Conservation (phyloP, 2,797 vertebrate species). For the Nannoperca obscura region DNA sequence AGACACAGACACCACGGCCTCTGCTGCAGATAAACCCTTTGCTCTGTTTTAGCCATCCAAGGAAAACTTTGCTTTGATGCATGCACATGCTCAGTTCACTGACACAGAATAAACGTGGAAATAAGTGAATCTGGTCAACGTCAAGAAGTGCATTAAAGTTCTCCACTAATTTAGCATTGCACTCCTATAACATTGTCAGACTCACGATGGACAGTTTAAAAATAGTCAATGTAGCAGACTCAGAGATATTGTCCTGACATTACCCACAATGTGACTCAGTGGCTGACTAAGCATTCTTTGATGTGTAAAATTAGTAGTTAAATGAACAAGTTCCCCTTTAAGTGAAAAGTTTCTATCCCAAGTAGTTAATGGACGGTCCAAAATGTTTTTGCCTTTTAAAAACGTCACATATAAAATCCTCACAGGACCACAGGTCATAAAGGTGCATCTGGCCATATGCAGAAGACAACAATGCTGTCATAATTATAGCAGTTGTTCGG, state of each 20-base stretch:
- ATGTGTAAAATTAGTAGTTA: too few relatives aligned
- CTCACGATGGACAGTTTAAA: background rate
- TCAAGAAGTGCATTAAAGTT: background rate
- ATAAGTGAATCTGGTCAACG: too few relatives aligned
- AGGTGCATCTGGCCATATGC: background rate
- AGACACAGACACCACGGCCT: conserved; percentile 55
- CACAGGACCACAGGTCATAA: background rate
- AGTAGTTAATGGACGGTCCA: too few relatives aligned
- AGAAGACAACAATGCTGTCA: background rate
- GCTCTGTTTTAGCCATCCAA: conserved; percentile 36
- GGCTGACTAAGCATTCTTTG: background rate
- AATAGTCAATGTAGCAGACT: background rate
- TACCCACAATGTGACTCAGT: background rate
- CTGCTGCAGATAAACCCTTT: conserved; percentile 58
- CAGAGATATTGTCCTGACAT: background rate
- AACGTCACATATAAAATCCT: too few relatives aligned
- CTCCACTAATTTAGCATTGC: background rate
- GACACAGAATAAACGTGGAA: background rate
- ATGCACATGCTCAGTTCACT: background rate
- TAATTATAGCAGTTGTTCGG: background rate
- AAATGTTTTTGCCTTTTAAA: too few relatives aligned
- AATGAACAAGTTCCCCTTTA: too few relatives aligned
- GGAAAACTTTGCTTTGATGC: conserved; percentile 39
- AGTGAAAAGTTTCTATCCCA: too few relatives aligned
- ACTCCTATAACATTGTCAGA: background rate